Base-by-base conservation (phyloP, 2,113 vertebrate genomes). In the Elachura formosa region DNA sequence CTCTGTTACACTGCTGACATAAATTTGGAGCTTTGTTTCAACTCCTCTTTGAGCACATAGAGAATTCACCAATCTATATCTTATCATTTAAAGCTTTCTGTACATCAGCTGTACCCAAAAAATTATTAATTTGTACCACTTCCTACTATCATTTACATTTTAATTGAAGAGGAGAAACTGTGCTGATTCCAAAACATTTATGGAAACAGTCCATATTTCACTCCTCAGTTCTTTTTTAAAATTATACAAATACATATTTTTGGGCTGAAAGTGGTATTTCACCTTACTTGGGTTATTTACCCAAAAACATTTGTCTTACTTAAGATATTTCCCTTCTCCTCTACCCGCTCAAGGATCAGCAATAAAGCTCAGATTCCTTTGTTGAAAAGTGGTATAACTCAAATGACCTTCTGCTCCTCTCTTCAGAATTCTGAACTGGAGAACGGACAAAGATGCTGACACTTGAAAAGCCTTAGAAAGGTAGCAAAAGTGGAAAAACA, bases 361-460 rank as follows among this genome's bases (percentile, higher is more conserved):
- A 87, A 87, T 69, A 71, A 95, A 74, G 29, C 52, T 88, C 56
- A 31, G 66, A 91, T 45, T 80, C 54, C 71, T 94, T 73, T 88
- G 54, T 52, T 94, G 64, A 96, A 93, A 92, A 87, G 21, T 52
- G 45, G 41, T 78, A 19, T 75, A 96, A 93, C 72, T 94, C 71
- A 91, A 59, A 34, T 54, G 90, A 96, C 84, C 92, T 87, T 71
- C 76, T 43, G 40, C 67, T 88, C 34, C 20, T 81, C 43, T 96
- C 79, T 74, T 88, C 72, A 93, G 79, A 94, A 93, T 90, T 80
- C 84, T 88, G 58, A 86, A 45, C 74, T 66, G 31, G 33, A 94
- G 78, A 89, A 89, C 55, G 84, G 66, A 87, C 51, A 93, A 96
- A 96, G 79, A 91, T 93, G 90, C 94, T 96, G 95, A 95, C 79